A percentile compares a stretch with the other conserved stretches of the same genome.
These are phyloP conservation scores for Clarias platycephalus DNA, from an alignment of 2,797 vertebrate genomes.

Conservation along the genomic window DNA sequence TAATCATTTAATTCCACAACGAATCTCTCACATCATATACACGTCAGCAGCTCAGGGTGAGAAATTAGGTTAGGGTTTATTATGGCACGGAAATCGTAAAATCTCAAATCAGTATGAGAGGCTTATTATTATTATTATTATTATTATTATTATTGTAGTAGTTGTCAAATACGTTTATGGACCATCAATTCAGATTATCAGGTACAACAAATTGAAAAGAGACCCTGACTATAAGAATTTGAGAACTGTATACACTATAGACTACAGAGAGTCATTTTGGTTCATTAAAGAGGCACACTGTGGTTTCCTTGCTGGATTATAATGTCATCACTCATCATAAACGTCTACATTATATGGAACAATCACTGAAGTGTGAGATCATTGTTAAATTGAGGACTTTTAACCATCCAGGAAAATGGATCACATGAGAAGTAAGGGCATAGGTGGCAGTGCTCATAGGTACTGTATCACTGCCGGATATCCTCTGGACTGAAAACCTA, in stretches of 20 bases:
- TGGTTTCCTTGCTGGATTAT: not conserved
- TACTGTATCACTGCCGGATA: no score
- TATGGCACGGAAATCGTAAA: not conserved
- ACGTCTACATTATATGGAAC: not conserved
- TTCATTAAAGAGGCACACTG: not conserved
- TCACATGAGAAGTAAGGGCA: no score
- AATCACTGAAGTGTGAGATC: not conserved
- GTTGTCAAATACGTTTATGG: not conserved
- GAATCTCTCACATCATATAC: no score
- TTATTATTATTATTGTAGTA: not conserved
- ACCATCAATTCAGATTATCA: not conserved
- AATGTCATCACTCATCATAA: not conserved
- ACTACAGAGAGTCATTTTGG: not conserved
- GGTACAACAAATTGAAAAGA: not conserved
- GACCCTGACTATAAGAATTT: no score
- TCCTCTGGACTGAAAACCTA: no score
- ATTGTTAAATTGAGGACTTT: not conserved
- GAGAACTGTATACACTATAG: not conserved
- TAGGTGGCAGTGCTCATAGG: no score
- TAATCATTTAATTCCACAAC: not conserved
- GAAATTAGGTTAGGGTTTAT: not conserved
- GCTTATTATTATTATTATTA: not conserved
- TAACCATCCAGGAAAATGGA: no score
- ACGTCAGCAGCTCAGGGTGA: not conserved
- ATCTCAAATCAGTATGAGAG: not conserved